A percentile compares a stretch with the other conserved stretches of the same genome.
Evolutionary conservation across 2,888 invertebrate genomes (phyloP).

Genomic region (Acrocera orbiculus): DNA sequence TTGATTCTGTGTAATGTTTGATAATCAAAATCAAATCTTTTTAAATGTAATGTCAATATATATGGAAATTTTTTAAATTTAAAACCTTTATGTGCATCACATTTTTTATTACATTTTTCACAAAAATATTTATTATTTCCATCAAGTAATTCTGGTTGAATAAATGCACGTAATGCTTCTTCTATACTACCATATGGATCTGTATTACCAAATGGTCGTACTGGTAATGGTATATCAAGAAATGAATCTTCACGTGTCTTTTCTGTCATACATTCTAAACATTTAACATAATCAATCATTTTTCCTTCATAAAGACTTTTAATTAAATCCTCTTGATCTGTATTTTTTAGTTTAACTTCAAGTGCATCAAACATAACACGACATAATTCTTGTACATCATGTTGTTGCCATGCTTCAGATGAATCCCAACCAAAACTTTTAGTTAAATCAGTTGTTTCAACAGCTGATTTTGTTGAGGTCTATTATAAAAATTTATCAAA

Average conservation of each 20-base stretch:
- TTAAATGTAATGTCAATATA: conserved; percentile 67
- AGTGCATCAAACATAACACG: conserved; percentile 82
- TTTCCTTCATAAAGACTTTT: conserved; percentile 59
- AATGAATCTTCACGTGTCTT: conserved; percentile 69
- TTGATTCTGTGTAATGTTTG: conserved; percentile 68
- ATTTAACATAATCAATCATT: conserved; percentile 80
- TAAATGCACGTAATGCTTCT: conserved; percentile 68
- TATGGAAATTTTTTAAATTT: conserved; percentile 77
- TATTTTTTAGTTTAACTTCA: conserved; percentile 66
- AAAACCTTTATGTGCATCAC: conserved; percentile 77
- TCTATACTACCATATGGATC: conserved; percentile 64
- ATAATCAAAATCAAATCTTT: conserved; percentile 81
- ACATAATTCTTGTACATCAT: conserved; percentile 79
- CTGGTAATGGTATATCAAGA: conserved; percentile 70
- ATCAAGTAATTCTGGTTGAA: conserved; percentile 65
- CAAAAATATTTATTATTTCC: conserved; percentile 76
- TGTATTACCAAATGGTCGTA: conserved; percentile 62
- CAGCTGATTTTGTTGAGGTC: conserved; percentile 59
- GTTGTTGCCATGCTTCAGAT: conserved; percentile 80
- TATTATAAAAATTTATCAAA: conserved; percentile 21
- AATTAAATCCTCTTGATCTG: conserved; percentile 64
- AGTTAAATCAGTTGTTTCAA: conserved; percentile 75
- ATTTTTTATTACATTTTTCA: conserved; percentile 69
- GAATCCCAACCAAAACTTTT: conserved; percentile 83
- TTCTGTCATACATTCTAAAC: conserved; percentile 66